Conservation (phyloP, 2,113 vertebrate genomes). For the Maccullochella peelii region DNA sequence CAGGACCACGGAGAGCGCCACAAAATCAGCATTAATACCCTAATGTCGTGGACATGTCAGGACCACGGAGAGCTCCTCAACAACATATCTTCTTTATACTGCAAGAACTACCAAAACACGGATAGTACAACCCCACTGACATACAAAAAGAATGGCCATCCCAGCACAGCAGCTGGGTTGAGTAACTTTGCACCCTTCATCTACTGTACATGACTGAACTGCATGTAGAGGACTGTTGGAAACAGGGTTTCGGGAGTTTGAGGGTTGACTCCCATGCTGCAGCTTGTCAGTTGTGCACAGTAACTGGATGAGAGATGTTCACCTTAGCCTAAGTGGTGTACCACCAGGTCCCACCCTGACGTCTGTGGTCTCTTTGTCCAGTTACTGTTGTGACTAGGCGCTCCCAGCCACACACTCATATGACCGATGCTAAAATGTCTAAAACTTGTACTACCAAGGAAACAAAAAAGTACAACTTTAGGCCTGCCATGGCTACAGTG, state of each 20-base stretch:
- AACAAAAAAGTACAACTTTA: too few species aligned
- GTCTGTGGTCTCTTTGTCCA: neutral
- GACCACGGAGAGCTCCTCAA: slow-evolving; percentile 26
- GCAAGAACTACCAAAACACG: neutral
- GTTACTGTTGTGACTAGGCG: neutral
- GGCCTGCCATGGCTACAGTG: too few species aligned
- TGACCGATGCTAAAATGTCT: neutral
- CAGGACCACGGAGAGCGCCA: slow-evolving; percentile 8
- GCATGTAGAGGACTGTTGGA: neutral
- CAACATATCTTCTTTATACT: neutral
- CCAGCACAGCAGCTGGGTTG: neutral
- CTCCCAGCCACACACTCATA: neutral
- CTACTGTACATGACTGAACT: too few species aligned
- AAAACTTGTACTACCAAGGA: too few species aligned
- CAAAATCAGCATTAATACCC: neutral
- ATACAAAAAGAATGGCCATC: neutral
- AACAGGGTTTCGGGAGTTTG: too few species aligned
- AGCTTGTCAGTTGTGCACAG: neutral
- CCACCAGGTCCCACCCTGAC: neutral
- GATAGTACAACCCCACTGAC: neutral
- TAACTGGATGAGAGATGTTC: neutral
- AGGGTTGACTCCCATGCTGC: neutral
- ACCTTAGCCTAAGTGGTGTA: too few species aligned
- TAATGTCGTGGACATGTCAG: slow-evolving; percentile 7
- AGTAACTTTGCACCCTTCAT: too few species aligned